A percentile compares a stretch with the other conserved stretches of the same genome.
phyloP scores from a whole-genome alignment of 2,113 vertebrate species.

The Pedionomus torquatus region DNA sequence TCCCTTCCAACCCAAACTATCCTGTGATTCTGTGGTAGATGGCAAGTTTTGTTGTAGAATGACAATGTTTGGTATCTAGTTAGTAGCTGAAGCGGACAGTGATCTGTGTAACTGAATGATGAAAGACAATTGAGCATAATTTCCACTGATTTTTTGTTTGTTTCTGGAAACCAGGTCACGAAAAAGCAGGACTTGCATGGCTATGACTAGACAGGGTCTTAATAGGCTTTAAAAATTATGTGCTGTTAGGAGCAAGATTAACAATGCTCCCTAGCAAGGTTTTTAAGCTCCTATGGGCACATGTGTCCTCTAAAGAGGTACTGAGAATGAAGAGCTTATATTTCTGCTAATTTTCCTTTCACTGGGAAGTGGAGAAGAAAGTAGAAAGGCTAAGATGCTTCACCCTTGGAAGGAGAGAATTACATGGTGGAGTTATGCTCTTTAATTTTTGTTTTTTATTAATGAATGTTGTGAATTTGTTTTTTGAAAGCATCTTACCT shows the following conservation, averaged over 20 bases:
- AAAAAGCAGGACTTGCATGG: neutral
- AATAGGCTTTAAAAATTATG: conserved; percentile 12
- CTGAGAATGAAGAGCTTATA: conserved; percentile 9
- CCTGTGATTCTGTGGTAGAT: neutral
- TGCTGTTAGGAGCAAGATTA: neutral
- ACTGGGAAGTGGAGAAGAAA: conserved; percentile 3
- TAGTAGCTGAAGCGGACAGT: neutral
- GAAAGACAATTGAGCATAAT: neutral
- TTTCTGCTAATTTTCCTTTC: conserved; percentile 32
- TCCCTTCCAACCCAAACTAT: neutral
- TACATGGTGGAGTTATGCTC: neutral
- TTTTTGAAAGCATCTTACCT: neutral
- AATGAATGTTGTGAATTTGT: neutral
- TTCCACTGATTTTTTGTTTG: neutral
- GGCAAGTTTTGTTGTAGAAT: conserved; percentile 4
- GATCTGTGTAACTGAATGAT: neutral
- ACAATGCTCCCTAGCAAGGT: neutral
- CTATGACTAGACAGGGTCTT: neutral
- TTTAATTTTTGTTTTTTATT: conserved; percentile 3
- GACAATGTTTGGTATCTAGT: neutral
- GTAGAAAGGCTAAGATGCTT: neutral
- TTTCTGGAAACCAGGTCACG: neutral
- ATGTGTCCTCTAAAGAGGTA: neutral
- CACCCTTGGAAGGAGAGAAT: neutral
- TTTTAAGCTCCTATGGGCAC: neutral